phyloP scores from a whole-genome alignment of 2,797 vertebrate species.

The Labroides dimidiatus region DNA sequence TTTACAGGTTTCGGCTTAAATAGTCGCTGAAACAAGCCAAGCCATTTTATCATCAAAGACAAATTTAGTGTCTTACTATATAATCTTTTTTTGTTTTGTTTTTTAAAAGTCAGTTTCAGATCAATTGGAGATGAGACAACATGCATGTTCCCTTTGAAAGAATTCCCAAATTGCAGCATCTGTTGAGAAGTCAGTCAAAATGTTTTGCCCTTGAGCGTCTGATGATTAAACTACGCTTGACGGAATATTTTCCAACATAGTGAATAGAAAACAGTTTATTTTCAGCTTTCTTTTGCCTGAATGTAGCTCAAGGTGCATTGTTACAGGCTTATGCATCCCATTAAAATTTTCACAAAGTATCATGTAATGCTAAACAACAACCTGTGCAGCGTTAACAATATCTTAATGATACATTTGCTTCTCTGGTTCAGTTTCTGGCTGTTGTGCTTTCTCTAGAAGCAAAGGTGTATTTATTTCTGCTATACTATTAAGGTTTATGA shows the following conservation, averaged over 20 bases:
- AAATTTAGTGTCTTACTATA: constrained; percentile 15
- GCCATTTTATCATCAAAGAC: not conserved
- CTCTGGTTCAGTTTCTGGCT: not conserved
- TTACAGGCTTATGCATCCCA: not conserved
- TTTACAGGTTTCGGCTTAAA: constrained; percentile 17
- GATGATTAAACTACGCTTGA: constrained; percentile 44
- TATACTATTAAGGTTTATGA: constrained; percentile 24
- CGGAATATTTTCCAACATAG: constrained; percentile 38
- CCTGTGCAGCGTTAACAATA: not conserved
- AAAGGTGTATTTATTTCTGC: constrained; percentile 24
- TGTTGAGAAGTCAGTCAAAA: constrained; percentile 52
- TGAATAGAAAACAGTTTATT: constrained; percentile 24
- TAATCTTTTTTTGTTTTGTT: not conserved
- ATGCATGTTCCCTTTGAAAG: constrained; percentile 27
- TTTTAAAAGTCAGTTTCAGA: no score
- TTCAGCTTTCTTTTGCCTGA: constrained; percentile 20
- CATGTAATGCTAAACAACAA: not conserved
- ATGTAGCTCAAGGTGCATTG: not conserved
- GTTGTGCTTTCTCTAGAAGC: not conserved
- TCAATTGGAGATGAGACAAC: constrained; percentile 22
- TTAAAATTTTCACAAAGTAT: not conserved
- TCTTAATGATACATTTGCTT: constrained; percentile 5
- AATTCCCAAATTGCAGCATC: constrained; percentile 45
- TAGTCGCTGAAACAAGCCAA: not conserved
- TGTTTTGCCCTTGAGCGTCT: constrained; percentile 47